These are phyloP conservation scores for Diloba caeruleocephala DNA, from an alignment of 2,888 invertebrate genomes.

Conservation along the genomic window DNA sequence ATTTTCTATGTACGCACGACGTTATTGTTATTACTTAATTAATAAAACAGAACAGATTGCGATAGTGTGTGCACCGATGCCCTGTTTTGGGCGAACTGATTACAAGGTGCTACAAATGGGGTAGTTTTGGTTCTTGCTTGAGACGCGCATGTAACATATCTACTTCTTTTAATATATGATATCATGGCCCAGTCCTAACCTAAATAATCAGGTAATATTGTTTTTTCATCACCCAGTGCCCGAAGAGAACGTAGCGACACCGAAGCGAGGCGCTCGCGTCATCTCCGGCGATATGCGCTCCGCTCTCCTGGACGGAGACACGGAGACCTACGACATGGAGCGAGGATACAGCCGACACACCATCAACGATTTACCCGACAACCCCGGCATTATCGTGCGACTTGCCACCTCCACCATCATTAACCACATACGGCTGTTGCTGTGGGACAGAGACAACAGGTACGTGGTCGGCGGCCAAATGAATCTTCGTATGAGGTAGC, in stretches of 20 bases:
- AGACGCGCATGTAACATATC: too few relatives aligned
- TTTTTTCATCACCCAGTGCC: slow-evolving; percentile 87
- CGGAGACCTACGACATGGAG: slow-evolving; percentile 96
- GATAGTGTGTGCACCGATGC: too few relatives aligned
- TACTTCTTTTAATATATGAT: too few relatives aligned
- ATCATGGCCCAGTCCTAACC: too few relatives aligned
- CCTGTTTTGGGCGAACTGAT: too few relatives aligned
- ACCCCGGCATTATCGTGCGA: slow-evolving; percentile 94
- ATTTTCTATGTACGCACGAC: too few relatives aligned
- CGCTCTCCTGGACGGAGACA: slow-evolving; percentile 96
- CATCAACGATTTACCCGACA: slow-evolving; percentile 92
- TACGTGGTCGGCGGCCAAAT: too few relatives aligned
- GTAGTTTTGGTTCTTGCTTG: too few relatives aligned
- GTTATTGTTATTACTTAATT: too few relatives aligned
- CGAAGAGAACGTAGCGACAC: slow-evolving; percentile 97
- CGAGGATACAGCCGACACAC: slow-evolving; percentile 96
- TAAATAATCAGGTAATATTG: not conserved
- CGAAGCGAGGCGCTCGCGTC: slow-evolving; percentile 95
- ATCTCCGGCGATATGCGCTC: slow-evolving; percentile 96
- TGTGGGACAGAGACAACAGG: slow-evolving; percentile 98
- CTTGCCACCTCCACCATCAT: slow-evolving; percentile 96
- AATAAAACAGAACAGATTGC: too few relatives aligned
- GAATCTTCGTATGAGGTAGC: too few relatives aligned
- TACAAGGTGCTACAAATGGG: too few relatives aligned
- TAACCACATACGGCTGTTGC: slow-evolving; percentile 96